Conservation (phyloP, 2,888 invertebrate species). For the Diarsia brunnea region DNA sequence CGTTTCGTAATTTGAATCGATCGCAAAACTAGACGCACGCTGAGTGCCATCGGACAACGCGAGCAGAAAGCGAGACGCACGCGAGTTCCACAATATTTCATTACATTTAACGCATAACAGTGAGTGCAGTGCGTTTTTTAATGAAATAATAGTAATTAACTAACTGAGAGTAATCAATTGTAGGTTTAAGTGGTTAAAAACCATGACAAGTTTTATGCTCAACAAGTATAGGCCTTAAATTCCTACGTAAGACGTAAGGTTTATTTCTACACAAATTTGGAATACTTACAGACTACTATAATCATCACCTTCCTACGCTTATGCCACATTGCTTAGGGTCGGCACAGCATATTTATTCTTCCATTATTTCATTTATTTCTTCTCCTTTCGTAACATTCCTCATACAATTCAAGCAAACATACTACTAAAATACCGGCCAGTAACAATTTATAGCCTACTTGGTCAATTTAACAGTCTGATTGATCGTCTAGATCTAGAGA, state of each 20-base stretch:
- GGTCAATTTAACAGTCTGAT: neutral
- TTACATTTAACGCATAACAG: slow-evolving; percentile 58
- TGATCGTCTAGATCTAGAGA: neutral
- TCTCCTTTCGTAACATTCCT: neutral
- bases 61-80: slow-evolving; percentile 67
- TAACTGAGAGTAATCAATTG: slow-evolving; percentile 3
- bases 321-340: neutral
- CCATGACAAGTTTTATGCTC: neutral
- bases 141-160: slow-evolving; percentile 28
- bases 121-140: slow-evolving; percentile 34
- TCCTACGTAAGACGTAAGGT: neutral
- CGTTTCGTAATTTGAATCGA: slow-evolving; percentile 74
- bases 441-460: neutral
- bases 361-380: neutral
- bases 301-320: neutral
- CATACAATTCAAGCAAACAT: neutral
- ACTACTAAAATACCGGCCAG: neutral
- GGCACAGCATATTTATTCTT: neutral
- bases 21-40: slow-evolving; percentile 56
- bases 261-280: neutral
- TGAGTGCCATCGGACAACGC: slow-evolving; percentile 28
- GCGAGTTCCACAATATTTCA: slow-evolving; percentile 57
- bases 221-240: neutral
- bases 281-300: neutral
- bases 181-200: neutral